Conservation (phyloP, 2,113 vertebrate genomes). For the Desmodus rotundus region DNA sequence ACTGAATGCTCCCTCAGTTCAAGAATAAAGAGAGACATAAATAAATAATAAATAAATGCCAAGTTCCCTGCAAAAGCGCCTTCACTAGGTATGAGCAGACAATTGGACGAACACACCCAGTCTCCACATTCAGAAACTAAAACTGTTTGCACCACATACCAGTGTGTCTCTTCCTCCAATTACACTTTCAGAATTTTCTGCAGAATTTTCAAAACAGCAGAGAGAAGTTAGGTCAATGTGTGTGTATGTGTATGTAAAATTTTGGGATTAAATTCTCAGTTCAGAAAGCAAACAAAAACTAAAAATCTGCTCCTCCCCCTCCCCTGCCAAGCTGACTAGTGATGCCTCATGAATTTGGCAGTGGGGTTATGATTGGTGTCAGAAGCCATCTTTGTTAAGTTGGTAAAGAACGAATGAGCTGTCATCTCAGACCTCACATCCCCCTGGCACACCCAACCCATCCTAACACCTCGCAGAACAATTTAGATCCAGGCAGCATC, state of each 20-base stretch:
- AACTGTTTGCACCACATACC: neutral
- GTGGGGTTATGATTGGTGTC: rapidly evolving
- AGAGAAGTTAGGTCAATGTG: neutral
- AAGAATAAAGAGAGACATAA: neutral
- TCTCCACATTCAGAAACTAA: neutral
- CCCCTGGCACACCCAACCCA: rapidly evolving
- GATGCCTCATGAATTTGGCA: neutral
- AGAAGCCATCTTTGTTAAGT: neutral
- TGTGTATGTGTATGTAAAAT: neutral
- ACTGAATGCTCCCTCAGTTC: neutral
- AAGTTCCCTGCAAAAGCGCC: neutral
- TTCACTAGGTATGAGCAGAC: neutral
- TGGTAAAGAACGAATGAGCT: neutral
- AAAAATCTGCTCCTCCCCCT: neutral
- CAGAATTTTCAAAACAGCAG: neutral
- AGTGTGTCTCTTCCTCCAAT: neutral
- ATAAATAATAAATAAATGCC: neutral
- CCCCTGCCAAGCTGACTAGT: neutral
- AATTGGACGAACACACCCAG: neutral
- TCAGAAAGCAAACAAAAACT: neutral
- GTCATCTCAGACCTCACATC: too few relatives aligned
- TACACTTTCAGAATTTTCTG: neutral
- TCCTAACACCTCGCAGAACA: neutral
- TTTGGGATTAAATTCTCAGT: neutral
- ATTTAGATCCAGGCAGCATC: neutral